Conservation (phyloP, 2,113 vertebrate species). For the Zootoca vivipara region DNA sequence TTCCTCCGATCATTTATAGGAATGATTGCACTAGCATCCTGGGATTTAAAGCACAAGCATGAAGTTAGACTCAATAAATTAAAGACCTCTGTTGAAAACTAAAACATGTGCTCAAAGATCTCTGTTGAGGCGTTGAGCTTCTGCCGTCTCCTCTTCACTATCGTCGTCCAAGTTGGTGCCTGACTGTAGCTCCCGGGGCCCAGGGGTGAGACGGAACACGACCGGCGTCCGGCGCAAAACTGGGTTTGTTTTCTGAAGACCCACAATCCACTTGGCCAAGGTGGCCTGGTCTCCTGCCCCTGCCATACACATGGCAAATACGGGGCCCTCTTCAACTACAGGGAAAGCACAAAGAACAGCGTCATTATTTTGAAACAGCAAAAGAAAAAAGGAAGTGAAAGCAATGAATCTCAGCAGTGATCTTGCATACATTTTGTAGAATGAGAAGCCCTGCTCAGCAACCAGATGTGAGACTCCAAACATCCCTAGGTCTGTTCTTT, state of each 20-base stretch:
- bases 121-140: constrained; percentile 18
- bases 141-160: constrained; percentile 36
- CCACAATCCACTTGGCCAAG: constrained; percentile 86
- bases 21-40: not conserved
- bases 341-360: constrained; percentile 1
- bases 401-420: not conserved
- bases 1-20: not conserved
- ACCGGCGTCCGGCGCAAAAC: constrained; percentile 80
- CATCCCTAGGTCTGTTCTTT: not conserved
- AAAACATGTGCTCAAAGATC: constrained; percentile 31
- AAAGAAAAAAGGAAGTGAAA: not conserved
- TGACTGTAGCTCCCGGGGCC: constrained; percentile 66
- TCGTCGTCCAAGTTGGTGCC: not conserved
- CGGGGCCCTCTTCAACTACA: constrained; percentile 85
- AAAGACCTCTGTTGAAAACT: not conserved
- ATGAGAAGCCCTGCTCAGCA: not conserved
- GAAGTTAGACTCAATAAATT: not conserved
- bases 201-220: constrained; percentile 79
- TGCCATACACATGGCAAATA: constrained; percentile 89
- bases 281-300: constrained; percentile 80
- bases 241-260: constrained; percentile 85
- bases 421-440: not conserved
- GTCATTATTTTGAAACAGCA: not conserved
- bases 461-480: not conserved
- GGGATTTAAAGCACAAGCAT: not conserved